Evolutionary conservation across 2,113 vertebrate genomes (phyloP).

Genomic region (Tyto alba): DNA sequence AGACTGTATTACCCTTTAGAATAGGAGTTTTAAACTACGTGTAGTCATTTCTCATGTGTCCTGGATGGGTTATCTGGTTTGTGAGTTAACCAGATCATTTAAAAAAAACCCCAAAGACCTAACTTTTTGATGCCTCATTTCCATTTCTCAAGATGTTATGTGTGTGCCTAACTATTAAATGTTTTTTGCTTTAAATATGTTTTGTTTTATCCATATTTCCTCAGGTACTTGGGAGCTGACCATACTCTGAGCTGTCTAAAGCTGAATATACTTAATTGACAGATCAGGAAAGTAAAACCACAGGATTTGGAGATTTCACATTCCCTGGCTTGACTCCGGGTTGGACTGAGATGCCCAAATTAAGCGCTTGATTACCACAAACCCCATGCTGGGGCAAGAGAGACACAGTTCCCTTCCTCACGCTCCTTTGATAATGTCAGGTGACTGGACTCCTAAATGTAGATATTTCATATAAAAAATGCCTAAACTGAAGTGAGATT

Average conservation of each 20-base stretch:
- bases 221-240: background rate
- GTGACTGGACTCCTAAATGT: background rate
- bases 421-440: background rate
- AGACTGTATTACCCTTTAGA: background rate
- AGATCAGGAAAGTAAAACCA: background rate
- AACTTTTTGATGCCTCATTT: background rate
- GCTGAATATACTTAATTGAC: background rate
- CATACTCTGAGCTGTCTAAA: background rate
- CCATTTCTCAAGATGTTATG: background rate
- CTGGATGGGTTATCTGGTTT: background rate
- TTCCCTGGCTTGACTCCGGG: background rate
- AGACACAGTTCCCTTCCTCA: background rate
- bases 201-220: background rate
- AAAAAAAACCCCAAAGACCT: background rate
- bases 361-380: background rate
- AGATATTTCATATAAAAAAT: background rate
- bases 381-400: fast-evolving
- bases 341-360: background rate
- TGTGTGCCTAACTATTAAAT: background rate
- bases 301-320: background rate
- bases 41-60: background rate
- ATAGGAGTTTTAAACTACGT: background rate
- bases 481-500: background rate
- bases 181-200: background rate
- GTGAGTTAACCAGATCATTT: background rate